Base-by-base conservation (phyloP, 2,888 invertebrate species). In the Cremastinae sp. region DNA sequence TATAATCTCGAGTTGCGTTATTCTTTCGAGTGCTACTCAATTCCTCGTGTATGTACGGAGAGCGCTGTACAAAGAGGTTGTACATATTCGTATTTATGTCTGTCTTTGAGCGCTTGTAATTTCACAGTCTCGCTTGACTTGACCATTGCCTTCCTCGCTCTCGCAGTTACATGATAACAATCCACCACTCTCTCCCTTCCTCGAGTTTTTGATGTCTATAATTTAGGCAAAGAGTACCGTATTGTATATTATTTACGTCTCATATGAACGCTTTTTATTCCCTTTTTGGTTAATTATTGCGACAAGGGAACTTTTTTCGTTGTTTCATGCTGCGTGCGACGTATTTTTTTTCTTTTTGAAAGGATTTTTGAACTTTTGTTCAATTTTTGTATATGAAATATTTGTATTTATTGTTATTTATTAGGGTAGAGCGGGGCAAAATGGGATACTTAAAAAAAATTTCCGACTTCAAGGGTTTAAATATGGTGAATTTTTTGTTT, bases 51-150 rank as follows among this genome's bases (percentile, higher is more conserved):
- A 20, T 16, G 56, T 14, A 56, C 5, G n/a, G n/a, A n/a, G 5
- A 28, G 28, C 28, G 28, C 5, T 5, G 28, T 28, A 28, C 5
- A 56, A 45, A 56, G 47, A 56, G 9, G 39, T n/a, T 41, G 49
- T 22, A 12, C 16, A 53, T 49, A 65, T 65, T 70, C 45, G 20
- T 71, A 47, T 45, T 37, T 59, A 37, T 55, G n/a, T n/a, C n/a
- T 68, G 22, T 47, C 41, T 58, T 73, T 45, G 22, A 59, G 41
- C 45, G 55, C 51, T 18, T 55, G 41, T 45, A 74, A 74, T 61
- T 73, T 61, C 20, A 43, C 72, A 51, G 58, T 65, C 53, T 66
- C 66, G 66, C 73, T 66, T 56, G 55, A 49, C 45, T 62, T 18
- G 59, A 65, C 58, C 35, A 49, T 18, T 16, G 9, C 14, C 18